Evolutionary conservation across 2,113 vertebrate species (phyloP), one percentile per base, ranked within the genome.

Genomic region (Saccopteryx leptura): DNA sequence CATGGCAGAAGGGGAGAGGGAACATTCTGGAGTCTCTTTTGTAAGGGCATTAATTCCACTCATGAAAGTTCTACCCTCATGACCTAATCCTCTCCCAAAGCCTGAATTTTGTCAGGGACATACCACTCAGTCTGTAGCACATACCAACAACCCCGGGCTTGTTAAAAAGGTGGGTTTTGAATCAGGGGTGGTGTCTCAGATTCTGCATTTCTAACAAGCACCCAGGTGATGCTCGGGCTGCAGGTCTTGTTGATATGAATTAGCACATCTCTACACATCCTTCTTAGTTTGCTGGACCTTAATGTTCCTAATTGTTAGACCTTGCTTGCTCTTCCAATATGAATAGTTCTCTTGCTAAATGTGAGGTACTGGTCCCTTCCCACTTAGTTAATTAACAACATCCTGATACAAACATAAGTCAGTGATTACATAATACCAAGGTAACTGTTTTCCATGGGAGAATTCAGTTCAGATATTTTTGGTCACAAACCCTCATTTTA

Each of bases 401-500:
- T 69, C 50, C 4, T 2, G 4, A 12, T 61, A 61, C 56, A 92
- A 94, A 93, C 5, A 74, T 63, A 88, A 72, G 23, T 6, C 50
- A 69, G 18, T 11, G 9, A 91, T 69, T 82, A 69, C 2, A 7
- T 46, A 80, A 90, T 11, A 85, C 26, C 46, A 54, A 86, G 18
- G 61, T 23, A 94, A 39, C n/a, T 52, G 39, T 14, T 84, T 65
- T 96, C 56, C 60, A 48, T 54, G 31, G 7, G 24, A 86, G 88
- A 90, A 56, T n/a, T 72, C 46, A 71, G 8, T n/a, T 94, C 39
- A 50, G 18, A 28, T 91, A 93, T 60, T 88, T 81, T 61, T 28
- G 24, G 66, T 87, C 46, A 74, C 33, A 60, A 61, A 93, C 9
- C 2, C 7, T 69, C 21, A 80, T 52, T 58, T 24, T 28, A 61